Percentiles rank a stretch among this genome's conserved stretches.
phyloP scores from a whole-genome alignment of 1,140 invertebrate genomes.

The Rhyacophila brunnea region DNA sequence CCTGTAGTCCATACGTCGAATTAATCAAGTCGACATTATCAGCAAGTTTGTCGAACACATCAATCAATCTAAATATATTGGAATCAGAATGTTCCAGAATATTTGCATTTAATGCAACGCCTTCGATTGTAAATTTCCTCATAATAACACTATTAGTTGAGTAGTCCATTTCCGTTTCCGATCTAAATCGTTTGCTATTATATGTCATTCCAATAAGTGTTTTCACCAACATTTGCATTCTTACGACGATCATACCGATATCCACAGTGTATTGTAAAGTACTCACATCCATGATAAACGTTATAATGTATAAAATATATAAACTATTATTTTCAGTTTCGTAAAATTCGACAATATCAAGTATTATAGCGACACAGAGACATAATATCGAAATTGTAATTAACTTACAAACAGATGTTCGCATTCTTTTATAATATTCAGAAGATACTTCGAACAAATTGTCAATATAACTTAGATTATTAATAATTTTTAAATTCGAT shows the following conservation, averaged over 20 bases:
- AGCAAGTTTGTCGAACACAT: background rate
- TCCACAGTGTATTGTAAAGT: background rate
- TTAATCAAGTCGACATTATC: conserved; percentile 1
- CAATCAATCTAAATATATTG: background rate
- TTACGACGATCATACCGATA: background rate
- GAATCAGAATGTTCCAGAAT: background rate
- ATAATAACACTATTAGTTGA: background rate
- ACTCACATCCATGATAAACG: background rate
- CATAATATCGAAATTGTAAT: background rate
- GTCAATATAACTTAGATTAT: background rate
- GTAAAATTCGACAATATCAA: background rate
- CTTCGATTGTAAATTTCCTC: background rate
- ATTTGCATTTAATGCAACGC: background rate
- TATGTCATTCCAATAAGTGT: background rate
- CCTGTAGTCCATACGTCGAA: background rate
- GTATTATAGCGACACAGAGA: background rate
- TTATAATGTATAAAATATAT: background rate
- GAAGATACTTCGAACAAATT: background rate
- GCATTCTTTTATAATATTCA: background rate
- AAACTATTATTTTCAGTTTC: background rate
- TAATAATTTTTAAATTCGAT: background rate
- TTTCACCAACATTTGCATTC: background rate
- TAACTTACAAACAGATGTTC: background rate
- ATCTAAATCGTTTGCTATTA: background rate
- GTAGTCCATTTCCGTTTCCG: background rate